phyloP scores from a whole-genome alignment of 1,140 invertebrate genomes.

The Charaxes varanes region DNA sequence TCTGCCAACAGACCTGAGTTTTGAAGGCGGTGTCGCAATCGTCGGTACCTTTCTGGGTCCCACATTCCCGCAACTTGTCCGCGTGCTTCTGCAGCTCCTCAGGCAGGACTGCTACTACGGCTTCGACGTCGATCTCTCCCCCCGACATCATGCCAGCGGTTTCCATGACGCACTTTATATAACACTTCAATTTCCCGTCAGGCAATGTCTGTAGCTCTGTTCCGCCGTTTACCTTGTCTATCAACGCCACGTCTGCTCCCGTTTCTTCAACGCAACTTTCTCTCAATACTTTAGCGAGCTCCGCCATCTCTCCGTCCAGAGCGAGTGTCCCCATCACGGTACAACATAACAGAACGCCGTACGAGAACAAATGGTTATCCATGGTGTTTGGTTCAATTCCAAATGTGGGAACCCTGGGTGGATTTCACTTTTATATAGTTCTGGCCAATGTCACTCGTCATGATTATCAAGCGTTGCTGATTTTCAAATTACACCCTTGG shows the following conservation, averaged over 20 bases:
- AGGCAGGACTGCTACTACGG: conserved; percentile 46
- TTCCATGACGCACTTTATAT: conserved; percentile 63
- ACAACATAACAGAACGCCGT: conserved; percentile 9
- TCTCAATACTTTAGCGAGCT: conserved; percentile 49
- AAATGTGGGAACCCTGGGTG: neutral
- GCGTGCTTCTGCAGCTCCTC: conserved; percentile 42
- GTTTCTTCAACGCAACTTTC: conserved; percentile 50
- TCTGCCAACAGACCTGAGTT: conserved; percentile 61
- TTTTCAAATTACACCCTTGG: conserved; percentile 25
- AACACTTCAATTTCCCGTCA: conserved; percentile 52
- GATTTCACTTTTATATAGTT: conserved; percentile 31
- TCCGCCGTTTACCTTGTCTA: conserved; percentile 45
- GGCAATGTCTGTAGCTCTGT: conserved; percentile 36
- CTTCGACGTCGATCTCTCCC: conserved; percentile 51
- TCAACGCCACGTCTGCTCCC: conserved; percentile 34
- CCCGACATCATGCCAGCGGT: conserved; percentile 56
- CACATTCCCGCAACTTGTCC: conserved; percentile 34
- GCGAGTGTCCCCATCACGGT: conserved; percentile 9
- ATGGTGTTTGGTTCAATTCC: conserved; percentile 10
- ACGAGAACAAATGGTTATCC: conserved; percentile 10
- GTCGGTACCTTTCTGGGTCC: conserved; percentile 44
- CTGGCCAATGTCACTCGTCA: conserved; percentile 30
- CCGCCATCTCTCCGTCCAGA: conserved; percentile 55
- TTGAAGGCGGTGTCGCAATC: conserved; percentile 57
- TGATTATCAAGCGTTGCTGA: conserved; percentile 4